phyloP scores from a whole-genome alignment of 1,140 invertebrate species.

The Saxidomus purpurata region DNA sequence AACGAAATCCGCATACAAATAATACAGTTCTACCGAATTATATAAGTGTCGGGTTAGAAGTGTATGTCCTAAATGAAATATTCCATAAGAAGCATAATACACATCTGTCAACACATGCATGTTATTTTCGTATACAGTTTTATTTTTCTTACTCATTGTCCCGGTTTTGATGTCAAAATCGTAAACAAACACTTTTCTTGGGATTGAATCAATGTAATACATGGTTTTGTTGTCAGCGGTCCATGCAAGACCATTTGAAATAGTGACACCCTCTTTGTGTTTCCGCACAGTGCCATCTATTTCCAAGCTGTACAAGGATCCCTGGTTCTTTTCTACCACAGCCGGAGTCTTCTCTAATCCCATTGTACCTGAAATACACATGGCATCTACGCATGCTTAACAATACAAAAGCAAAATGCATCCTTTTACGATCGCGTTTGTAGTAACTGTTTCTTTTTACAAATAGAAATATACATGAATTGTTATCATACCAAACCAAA shows the following conservation, averaged over 20 bases:
- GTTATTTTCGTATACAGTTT: too few species aligned
- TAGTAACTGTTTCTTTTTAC: too few species aligned
- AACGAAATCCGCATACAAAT: too few species aligned
- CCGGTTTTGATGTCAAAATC: slow-evolving; percentile 92
- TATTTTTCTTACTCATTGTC: slow-evolving; percentile 89
- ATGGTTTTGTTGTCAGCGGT: slow-evolving; percentile 89
- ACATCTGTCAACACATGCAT: too few species aligned
- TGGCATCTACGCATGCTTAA: not conserved
- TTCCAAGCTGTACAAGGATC: slow-evolving; percentile 50
- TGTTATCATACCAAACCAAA: slow-evolving; percentile 91
- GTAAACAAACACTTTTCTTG: slow-evolving; percentile 88
- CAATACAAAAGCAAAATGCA: too few species aligned
- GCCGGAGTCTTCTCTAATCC: slow-evolving; percentile 21
- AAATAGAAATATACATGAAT: too few species aligned
- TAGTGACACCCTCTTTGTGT: slow-evolving; percentile 60
- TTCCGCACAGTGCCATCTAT: slow-evolving; percentile 36
- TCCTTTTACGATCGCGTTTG: too few species aligned
- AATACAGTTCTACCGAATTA: too few species aligned
- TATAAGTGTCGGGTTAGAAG: too few species aligned
- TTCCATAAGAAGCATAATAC: too few species aligned
- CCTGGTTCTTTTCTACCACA: slow-evolving; percentile 26
- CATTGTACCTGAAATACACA: slow-evolving; percentile 60
- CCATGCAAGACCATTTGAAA: slow-evolving; percentile 89
- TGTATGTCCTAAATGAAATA: too few species aligned
- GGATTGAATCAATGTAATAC: slow-evolving; percentile 87